Conservation (phyloP, 2,113 vertebrate species). For the Hirundichthys speculiger region DNA sequence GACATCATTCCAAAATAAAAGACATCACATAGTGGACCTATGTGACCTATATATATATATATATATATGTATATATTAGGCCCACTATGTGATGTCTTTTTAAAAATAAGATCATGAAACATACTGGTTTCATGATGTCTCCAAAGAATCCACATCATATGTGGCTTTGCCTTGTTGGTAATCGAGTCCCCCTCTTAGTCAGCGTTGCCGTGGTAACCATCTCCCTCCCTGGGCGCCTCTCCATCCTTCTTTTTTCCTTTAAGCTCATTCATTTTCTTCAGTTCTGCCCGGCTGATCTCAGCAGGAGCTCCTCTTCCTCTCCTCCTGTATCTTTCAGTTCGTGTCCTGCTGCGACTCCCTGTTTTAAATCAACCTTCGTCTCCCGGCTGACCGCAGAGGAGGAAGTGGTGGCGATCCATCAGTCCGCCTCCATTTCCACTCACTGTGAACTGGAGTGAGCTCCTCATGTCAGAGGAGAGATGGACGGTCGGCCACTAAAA, state of each 20-base stretch:
- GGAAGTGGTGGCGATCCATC: conserved; percentile 8
- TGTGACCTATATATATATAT: too few relatives aligned
- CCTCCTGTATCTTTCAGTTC: background rate
- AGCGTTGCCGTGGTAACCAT: conserved; percentile 27
- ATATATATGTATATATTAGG: too few relatives aligned
- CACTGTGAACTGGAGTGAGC: background rate
- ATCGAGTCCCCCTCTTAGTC: conserved; percentile 5
- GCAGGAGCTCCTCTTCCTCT: conserved; percentile 6
- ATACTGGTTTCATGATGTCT: too few relatives aligned
- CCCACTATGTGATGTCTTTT: too few relatives aligned
- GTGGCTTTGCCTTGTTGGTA: too few relatives aligned
- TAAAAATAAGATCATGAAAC: too few relatives aligned
- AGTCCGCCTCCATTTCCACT: background rate
- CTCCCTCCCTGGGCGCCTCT: conserved; percentile 8
- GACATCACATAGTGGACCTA: too few relatives aligned
- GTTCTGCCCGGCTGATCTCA: background rate
- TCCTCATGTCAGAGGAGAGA: too few relatives aligned
- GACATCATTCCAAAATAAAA: too few relatives aligned
- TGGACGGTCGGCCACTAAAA: too few relatives aligned
- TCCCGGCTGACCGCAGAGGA: background rate
- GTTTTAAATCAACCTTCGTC: conserved; percentile 19
- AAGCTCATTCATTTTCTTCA: background rate
- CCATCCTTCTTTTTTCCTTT: background rate
- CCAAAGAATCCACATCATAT: too few relatives aligned
- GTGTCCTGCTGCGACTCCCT: conserved; percentile 5